phyloP scores from a whole-genome alignment of 2,797 vertebrate genomes.

The Poecilia wingei region DNA sequence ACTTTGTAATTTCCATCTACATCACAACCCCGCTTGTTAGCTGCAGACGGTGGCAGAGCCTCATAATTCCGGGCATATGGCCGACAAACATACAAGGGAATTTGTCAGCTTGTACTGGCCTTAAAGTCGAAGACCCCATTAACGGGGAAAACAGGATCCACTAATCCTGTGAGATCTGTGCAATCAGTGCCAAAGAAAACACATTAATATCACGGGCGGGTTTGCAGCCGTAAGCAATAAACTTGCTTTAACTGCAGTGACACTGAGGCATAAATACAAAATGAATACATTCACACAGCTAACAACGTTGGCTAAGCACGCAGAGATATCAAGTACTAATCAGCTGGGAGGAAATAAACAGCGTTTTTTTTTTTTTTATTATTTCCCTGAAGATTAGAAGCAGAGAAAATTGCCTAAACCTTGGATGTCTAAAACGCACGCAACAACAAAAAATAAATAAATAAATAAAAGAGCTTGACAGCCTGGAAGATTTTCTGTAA shows the following conservation, averaged over 20 bases:
- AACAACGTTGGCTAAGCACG: conserved; percentile 3
- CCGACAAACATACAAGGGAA: conserved; percentile 64
- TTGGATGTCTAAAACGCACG: conserved; percentile 20
- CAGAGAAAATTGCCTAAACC: conserved; percentile 20
- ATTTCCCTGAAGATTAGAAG: conserved; percentile 15
- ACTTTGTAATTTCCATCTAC: conserved; percentile 75
- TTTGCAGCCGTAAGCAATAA: conserved; percentile 47
- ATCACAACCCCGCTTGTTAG: conserved; percentile 73
- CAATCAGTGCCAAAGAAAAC: conserved; percentile 70
- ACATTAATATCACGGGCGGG: conserved; percentile 56
- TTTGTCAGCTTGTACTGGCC: conserved; percentile 77
- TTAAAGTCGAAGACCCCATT: conserved; percentile 82
- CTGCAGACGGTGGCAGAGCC: conserved; percentile 66
- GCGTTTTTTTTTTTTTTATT: conserved; percentile 14
- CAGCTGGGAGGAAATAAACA: conserved; percentile 21
- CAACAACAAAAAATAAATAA: conserved; percentile 10
- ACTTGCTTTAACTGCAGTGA: conserved; percentile 62
- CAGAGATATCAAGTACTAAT: conserved; percentile 31
- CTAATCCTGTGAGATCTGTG: conserved; percentile 80
- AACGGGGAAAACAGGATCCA: conserved; percentile 66
- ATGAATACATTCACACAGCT: conserved; percentile 47
- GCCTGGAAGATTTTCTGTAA: background rate
- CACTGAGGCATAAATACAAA: conserved; percentile 60
- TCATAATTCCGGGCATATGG: conserved; percentile 77
- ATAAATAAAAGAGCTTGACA: conserved; percentile 11